Conservation (phyloP, 2,797 vertebrate species). For the Anniella stebbinsi region DNA sequence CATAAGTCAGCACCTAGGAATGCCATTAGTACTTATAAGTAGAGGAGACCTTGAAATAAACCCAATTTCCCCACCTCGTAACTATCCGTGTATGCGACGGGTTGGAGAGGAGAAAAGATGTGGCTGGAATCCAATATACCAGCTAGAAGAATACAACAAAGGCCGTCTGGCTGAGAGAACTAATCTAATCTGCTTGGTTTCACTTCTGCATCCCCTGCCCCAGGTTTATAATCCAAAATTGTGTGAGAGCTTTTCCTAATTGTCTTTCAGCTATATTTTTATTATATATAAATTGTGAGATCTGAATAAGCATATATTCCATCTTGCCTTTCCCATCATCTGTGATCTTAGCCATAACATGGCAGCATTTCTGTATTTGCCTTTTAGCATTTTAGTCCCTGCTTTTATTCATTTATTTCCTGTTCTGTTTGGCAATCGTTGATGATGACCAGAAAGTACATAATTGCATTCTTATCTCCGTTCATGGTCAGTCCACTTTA, state of each 20-base stretch:
- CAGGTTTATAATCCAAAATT: slow-evolving; percentile 69
- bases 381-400: slow-evolving; percentile 28
- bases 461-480: background rate
- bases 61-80: background rate
- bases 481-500: background rate
- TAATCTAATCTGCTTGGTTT: slow-evolving; percentile 62
- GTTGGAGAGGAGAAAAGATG: background rate
- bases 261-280: slow-evolving; percentile 62
- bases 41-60: background rate
- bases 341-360: slow-evolving; percentile 39
- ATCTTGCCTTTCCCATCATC: slow-evolving; percentile 38
- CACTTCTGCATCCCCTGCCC: slow-evolving; percentile 56
- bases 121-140: slow-evolving; percentile 59
- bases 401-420: slow-evolving; percentile 59
- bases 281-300: slow-evolving; percentile 53
- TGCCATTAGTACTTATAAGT: background rate
- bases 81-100: background rate
- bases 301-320: slow-evolving; percentile 52
- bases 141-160: slow-evolving; percentile 48
- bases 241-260: slow-evolving; percentile 60
- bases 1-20: background rate
- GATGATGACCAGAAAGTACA: background rate
- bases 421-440: slow-evolving; percentile 32
- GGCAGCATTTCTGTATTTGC: slow-evolving; percentile 45
- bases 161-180: slow-evolving; percentile 31